Evolutionary conservation across 2,113 vertebrate genomes (phyloP).

Genomic region (Corythornis cristatus): DNA sequence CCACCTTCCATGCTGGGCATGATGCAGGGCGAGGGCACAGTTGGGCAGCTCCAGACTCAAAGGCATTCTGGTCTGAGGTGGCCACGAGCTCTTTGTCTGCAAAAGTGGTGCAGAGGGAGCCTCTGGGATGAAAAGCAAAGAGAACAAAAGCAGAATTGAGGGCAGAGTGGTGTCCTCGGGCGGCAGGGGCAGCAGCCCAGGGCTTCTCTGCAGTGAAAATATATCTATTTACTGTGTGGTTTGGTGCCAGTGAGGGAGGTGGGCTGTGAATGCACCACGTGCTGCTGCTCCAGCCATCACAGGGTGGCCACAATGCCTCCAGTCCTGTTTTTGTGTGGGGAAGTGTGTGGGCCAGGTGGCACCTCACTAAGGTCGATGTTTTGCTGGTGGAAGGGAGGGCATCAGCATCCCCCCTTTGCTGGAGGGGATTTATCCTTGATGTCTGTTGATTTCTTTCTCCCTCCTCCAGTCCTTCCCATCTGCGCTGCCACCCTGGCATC

Average conservation of each 20-base stretch:
- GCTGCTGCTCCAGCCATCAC: fast-evolving
- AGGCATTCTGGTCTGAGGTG: background rate
- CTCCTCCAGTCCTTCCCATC: fast-evolving
- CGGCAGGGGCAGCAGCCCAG: background rate
- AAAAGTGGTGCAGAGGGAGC: background rate
- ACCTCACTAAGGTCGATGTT: fast-evolving
- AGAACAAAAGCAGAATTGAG: background rate
- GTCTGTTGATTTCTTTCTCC: background rate
- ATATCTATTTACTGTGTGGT: fast-evolving
- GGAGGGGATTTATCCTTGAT: background rate
- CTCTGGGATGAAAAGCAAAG: background rate
- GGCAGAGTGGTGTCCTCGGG: conserved; percentile 15
- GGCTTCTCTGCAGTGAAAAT: background rate
- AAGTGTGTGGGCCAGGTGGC: fast-evolving
- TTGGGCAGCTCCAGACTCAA: fast-evolving
- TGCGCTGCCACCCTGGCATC: fast-evolving
- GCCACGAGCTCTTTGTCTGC: background rate
- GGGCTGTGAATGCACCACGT: fast-evolving
- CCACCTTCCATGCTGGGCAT: background rate
- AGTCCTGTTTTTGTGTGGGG: background rate
- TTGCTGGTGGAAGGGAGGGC: background rate
- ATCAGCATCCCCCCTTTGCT: background rate
- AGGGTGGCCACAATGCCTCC: background rate
- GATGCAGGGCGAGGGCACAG: fast-evolving
- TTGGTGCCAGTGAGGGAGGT: background rate